These are phyloP conservation scores for Rhimphoctona megacephalus DNA, from an alignment of 2,888 invertebrate genomes.

Conservation along the genomic window DNA sequence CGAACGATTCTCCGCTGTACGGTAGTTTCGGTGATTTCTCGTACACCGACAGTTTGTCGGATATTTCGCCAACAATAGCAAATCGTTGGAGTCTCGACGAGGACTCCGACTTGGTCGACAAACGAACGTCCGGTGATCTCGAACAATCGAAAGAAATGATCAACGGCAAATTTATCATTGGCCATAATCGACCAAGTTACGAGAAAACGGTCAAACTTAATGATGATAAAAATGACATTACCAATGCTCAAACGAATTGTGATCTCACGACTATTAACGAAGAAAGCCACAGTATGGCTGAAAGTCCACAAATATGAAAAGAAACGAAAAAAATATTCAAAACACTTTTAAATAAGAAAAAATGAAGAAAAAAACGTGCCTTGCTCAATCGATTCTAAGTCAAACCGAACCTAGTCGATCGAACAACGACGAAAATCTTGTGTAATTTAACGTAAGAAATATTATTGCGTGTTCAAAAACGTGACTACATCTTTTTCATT, in stretches of 20 bases:
- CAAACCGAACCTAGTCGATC: constrained; percentile 61
- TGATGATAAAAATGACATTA: constrained; percentile 64
- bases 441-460: not conserved
- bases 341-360: constrained; percentile 63
- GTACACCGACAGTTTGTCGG: constrained; percentile 77
- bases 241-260: constrained; percentile 69
- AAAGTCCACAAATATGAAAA: constrained; percentile 76
- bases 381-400: constrained; percentile 67
- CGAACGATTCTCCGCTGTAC: constrained; percentile 78
- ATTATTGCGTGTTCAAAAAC: not conserved
- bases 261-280: constrained; percentile 79
- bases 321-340: constrained; percentile 56
- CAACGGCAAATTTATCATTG: constrained; percentile 73
- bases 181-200: constrained; percentile 74
- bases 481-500: not conserved
- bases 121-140: constrained; percentile 66
- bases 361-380: constrained; percentile 1
- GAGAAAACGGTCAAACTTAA: constrained; percentile 69
- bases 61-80: constrained; percentile 76
- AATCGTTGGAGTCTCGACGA: constrained; percentile 74
- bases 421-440: not conserved
- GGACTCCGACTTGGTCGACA: constrained; percentile 69
- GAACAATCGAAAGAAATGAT: constrained; percentile 71
- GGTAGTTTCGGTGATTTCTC: constrained; percentile 79
- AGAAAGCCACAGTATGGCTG: constrained; percentile 74